A percentile compares a stretch with the other conserved stretches of the same genome.
phyloP scores from a whole-genome alignment of 2,113 vertebrate species.

The Pungitius pungitius region DNA sequence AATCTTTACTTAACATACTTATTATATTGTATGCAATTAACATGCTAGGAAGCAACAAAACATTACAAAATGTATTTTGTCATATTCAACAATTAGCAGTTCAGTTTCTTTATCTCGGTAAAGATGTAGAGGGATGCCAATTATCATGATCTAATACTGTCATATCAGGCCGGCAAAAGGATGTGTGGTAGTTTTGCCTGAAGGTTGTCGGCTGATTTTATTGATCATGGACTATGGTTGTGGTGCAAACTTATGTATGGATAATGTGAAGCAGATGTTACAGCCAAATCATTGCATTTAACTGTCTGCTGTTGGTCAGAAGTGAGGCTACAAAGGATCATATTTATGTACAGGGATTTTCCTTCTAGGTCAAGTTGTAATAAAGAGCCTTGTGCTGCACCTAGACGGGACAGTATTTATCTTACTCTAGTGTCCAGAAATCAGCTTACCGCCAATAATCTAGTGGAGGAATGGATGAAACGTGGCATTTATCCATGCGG shows the following conservation, averaged over 20 bases:
- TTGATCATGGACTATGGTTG: constrained; percentile 3
- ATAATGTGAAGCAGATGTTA: constrained; percentile 30
- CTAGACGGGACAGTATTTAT: background rate
- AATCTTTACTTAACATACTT: too few relatives aligned
- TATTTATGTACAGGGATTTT: background rate
- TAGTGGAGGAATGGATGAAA: constrained; percentile 5
- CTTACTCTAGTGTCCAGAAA: background rate
- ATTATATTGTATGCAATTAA: background rate
- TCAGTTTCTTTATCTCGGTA: background rate
- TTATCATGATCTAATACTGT: too few relatives aligned
- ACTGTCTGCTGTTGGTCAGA: background rate
- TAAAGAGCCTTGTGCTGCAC: background rate
- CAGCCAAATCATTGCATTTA: background rate
- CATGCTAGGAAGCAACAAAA: background rate
- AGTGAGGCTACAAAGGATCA: background rate
- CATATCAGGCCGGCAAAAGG: too few relatives aligned
- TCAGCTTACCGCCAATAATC: background rate
- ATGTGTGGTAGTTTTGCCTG: background rate
- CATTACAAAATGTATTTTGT: background rate
- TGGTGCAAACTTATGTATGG: background rate
- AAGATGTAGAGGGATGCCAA: too few relatives aligned
- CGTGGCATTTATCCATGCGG: constrained; percentile 26
- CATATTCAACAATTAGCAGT: background rate
- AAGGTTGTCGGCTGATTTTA: constrained; percentile 1
- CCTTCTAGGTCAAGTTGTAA: constrained; percentile 2